phyloP scores from a whole-genome alignment of 1,140 invertebrate genomes.

The Drosophila varians region DNA sequence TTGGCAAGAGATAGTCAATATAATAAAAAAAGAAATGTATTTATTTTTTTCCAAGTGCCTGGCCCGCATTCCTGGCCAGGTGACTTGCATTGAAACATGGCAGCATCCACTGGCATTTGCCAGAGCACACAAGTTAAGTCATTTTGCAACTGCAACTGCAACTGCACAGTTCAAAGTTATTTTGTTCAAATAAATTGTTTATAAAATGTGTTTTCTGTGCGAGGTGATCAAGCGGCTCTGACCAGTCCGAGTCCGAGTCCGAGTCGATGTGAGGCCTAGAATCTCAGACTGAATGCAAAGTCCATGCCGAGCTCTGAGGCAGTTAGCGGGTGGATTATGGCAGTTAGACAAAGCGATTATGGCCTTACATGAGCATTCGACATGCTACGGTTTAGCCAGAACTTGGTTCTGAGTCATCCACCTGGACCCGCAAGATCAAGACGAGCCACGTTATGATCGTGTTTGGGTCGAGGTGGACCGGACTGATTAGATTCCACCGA shows the following conservation, averaged over 20 bases:
- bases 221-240: slow-evolving; percentile 56
- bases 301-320: slow-evolving; percentile 31
- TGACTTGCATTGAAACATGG: slow-evolving; percentile 70
- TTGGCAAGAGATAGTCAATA: no score
- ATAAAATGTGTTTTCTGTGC: slow-evolving; percentile 38
- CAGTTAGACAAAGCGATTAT: slow-evolving; percentile 49
- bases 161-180: slow-evolving; percentile 59
- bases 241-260: slow-evolving; percentile 17
- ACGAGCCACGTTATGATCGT: slow-evolving; percentile 25
- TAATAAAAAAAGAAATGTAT: neutral
- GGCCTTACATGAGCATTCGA: slow-evolving; percentile 55
- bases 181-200: slow-evolving; percentile 75
- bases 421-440: slow-evolving; percentile 23
- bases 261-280: slow-evolving; percentile 10
- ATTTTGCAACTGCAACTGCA: slow-evolving; percentile 55
- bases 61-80: slow-evolving; percentile 40
- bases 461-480: slow-evolving; percentile 49
- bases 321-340: slow-evolving; percentile 64
- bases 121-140: slow-evolving; percentile 74
- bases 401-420: slow-evolving; percentile 38
- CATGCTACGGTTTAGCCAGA: slow-evolving; percentile 68
- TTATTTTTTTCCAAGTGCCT: slow-evolving; percentile 38
- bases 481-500: slow-evolving; percentile 35
- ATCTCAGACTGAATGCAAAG: slow-evolving; percentile 5
- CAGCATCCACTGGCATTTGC: slow-evolving; percentile 62